A percentile compares a stretch with the other conserved stretches of the same genome.
phyloP scores from a whole-genome alignment of 64 coral and sea anemone species.

The Cladopsammia gracilis region DNA sequence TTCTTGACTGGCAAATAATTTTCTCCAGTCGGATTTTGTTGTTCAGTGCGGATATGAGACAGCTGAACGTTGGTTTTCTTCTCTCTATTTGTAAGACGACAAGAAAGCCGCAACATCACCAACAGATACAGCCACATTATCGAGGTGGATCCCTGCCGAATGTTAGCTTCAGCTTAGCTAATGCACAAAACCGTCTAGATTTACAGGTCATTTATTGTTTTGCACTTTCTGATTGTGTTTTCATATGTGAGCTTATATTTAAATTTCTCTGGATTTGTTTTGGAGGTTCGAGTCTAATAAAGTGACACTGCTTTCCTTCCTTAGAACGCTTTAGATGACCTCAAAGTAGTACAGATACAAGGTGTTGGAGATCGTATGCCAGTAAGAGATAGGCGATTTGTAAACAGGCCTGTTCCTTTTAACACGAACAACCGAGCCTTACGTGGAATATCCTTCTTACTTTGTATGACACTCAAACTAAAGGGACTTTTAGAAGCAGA shows the following conservation, averaged over 20 bases:
- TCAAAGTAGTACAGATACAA: slow-evolving; percentile 41
- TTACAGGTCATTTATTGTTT: slow-evolving; percentile 81
- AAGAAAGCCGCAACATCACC: slow-evolving; percentile 83
- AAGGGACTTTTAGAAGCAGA: slow-evolving; percentile 21
- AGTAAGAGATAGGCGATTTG: slow-evolving; percentile 79
- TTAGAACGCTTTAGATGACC: slow-evolving; percentile 73
- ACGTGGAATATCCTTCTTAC: slow-evolving; percentile 85
- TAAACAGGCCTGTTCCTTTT: slow-evolving; percentile 69
- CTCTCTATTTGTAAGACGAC: slow-evolving; percentile 65
- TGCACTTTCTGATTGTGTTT: slow-evolving; percentile 53
- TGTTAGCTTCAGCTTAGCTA: slow-evolving; percentile 79
- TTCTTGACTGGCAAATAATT: slow-evolving; percentile 3
- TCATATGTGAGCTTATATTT: slow-evolving; percentile 35
- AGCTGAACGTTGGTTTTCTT: slow-evolving; percentile 77
- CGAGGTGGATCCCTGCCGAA: slow-evolving; percentile 84
- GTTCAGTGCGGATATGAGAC: slow-evolving; percentile 54
- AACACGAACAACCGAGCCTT: slow-evolving; percentile 61
- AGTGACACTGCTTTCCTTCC: slow-evolving; percentile 59
- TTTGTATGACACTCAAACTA: slow-evolving; percentile 30
- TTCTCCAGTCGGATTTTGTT: slow-evolving; percentile 13
- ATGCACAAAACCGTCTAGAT: slow-evolving; percentile 84
- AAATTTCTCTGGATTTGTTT: slow-evolving; percentile 62
- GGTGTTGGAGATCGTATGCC: slow-evolving; percentile 41
- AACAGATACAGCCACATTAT: slow-evolving; percentile 45
- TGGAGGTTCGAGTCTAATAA: slow-evolving; percentile 41